Percentiles rank a stretch among this genome's conserved stretches.
phyloP scores from a whole-genome alignment of 2,888 invertebrate genomes.

The Fragum whitleyi region DNA sequence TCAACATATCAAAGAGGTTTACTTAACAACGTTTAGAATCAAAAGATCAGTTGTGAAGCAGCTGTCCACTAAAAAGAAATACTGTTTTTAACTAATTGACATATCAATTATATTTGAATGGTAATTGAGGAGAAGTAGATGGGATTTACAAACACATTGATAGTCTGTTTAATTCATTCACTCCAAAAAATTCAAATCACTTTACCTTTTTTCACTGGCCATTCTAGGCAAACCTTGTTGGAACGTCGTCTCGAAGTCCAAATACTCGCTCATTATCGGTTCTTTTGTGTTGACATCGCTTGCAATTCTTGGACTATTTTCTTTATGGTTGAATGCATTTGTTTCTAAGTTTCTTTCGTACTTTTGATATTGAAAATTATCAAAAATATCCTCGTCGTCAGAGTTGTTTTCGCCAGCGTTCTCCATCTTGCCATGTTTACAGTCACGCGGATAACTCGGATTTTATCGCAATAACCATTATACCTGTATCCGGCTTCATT shows the following conservation, averaged over 20 bases:
- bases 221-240: background rate
- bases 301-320: background rate
- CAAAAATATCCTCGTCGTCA: slow-evolving; percentile 30
- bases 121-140: too few species aligned
- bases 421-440: slow-evolving; percentile 71
- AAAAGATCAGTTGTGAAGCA: too few species aligned
- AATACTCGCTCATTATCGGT: background rate
- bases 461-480: background rate
- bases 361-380: background rate
- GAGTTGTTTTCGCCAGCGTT: slow-evolving; percentile 23
- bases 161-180: too few species aligned
- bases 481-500: background rate
- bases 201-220: slow-evolving; percentile 22
- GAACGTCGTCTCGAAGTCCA: background rate
- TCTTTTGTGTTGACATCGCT: background rate
- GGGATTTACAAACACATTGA: too few species aligned
- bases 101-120: too few species aligned
- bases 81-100: too few species aligned
- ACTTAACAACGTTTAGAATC: too few species aligned
- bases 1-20: too few species aligned
- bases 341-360: background rate
- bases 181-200: too few species aligned
- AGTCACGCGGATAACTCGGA: slow-evolving; percentile 47
- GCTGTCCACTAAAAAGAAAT: too few species aligned
- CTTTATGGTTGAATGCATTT: background rate